Base-by-base conservation (phyloP, 2,797 vertebrate species). In the Clarias fuscus region DNA sequence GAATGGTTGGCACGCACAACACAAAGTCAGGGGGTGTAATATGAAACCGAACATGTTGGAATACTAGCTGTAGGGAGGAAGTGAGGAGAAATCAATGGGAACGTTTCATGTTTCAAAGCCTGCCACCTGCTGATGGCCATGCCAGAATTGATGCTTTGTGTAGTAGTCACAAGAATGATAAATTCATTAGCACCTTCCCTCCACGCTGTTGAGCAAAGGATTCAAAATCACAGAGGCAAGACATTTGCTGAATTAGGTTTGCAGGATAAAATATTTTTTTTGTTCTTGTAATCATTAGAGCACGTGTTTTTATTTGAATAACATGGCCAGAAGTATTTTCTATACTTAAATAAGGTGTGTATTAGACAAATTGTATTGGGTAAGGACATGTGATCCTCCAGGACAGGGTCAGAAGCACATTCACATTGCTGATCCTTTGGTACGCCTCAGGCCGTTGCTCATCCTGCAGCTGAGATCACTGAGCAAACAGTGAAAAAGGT, bases 401-500 rank as follows among this genome's bases (percentile, higher is more conserved):
- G 27, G 15, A 37, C 76, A 48, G n/a, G 24, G 22, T 75, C 20
- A 67, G 70, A 61, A 17, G 62, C 75, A 68, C 30, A 81, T 76
- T 27, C 18, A 24, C 33, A 86, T 65, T n/a, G 84, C 85, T 77
- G 77, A 85, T 84, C 72, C 78, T 53, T 82, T 85, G 83, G 78
- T 88, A 73, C 30, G 59, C 65, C 73, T 82, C 64, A 30, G 77
- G 82, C 37, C 43, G 83, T 82, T 71, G 84, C 73, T 71, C 71
- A 87, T 62, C 11, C 83, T 68, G 75, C 85, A 89, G 75, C 80
- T 73, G 86, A 82, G 85, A 85, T 80, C 84, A 71, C 82, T 87
- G 84, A 86, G 78, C 71, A 88, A 90, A 90, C 78, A 72, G 61
- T 68, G 83, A 58, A 72, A 89, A 90, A 89, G 90, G 89, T 91